Base-by-base conservation (phyloP, 2,888 invertebrate genomes). In the Hemaris fuciformis region DNA sequence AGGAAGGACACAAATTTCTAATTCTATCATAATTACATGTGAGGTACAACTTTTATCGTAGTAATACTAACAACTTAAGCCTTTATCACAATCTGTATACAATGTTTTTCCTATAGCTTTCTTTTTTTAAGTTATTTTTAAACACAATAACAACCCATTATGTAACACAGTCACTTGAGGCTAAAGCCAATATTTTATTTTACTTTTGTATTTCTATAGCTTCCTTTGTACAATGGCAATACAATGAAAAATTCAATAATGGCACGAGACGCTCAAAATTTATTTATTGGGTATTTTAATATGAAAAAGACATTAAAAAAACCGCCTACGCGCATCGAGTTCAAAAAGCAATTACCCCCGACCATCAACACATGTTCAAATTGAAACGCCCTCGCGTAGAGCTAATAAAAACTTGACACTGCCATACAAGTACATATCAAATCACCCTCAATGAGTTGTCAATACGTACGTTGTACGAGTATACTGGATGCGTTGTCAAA, bases 371-470 rank as follows among this genome's bases (percentile, higher is more conserved):
- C 31, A n/a, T 59, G 34, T 59, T 57, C 34, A 25, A 41, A 20
- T 46, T n/a, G 22, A 45, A 59, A 45, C 46, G 31, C 5, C 38
- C 45, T 46, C 38, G 58, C 2, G 15, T 22, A 45, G 20, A 46
- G 38, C 38, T 59, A 59, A 59, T 59, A 59, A 59, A 59, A 59
- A 59, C 46, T 22, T 46, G 38, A 59, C 46, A 46, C 38, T 34
- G 22, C 59, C 23, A 63, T 61, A 61, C 62, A 56, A 63, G 53
- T 60, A 57, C 57, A 60, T 71, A 60, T 62, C 62, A 64, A 67
- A 67, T 67, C 62, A 61, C 62, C 57, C 60, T 25, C 65, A 64
- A 67, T 71, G 67, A 68, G 65, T 63, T 43, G 69, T 61, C 65
- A 67, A 64, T 65, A 63, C 38, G 22, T 42, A 15, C 25, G 20